Base-by-base conservation (phyloP, 2,113 vertebrate genomes). In the Acinonyx jubatus region DNA sequence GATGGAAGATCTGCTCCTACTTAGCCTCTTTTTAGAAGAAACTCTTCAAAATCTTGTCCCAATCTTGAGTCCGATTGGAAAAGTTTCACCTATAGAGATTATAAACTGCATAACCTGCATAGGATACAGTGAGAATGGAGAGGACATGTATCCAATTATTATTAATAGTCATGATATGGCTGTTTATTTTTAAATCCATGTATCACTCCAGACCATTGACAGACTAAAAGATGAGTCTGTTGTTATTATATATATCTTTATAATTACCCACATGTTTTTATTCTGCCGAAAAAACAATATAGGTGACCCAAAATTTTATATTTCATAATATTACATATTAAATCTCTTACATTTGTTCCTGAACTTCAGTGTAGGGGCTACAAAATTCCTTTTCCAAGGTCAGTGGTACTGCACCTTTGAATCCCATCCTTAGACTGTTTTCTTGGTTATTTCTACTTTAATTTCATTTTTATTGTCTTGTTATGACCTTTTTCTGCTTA, bases 281-380 rank as follows among this genome's bases (percentile, higher is more conserved):
- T 81, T 83, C 10, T 89, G 29, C 1, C 78, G 41, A 82, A 45
- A 95, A 88, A 83, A 1, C 10, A 63, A 88, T 88, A 57, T 1
- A 85, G 25, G 23, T 36, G 31, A 38, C 33, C 89, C 63, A 14
- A 74, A 65, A 15, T 61, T 91, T 93, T 91, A 7, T 27, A 89
- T 91, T 91, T 94, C 2, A 63, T 66, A 38, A 84, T 89, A 85
- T 84, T 76, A 50, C 10, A 86, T 83, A 19, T 10, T 4, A 57
- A 31, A 73, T 4, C 27, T 92, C 94, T 84, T 13, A 84, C 23
- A 63, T 93, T 65, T 94, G n/a, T 68, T 73, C 15, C 15, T 52
- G 14, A 86, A 91, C 41, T 66, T 94, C 36, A 91, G 7, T 13
- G 65, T 23, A 92, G 52, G 86, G 61, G 5, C 25, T 84, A 14